A percentile compares a stretch with the other conserved stretches of the same genome.
These are phyloP conservation scores for Hedychridium roseum DNA, from an alignment of 2,888 invertebrate genomes.

Conservation along the genomic window DNA sequence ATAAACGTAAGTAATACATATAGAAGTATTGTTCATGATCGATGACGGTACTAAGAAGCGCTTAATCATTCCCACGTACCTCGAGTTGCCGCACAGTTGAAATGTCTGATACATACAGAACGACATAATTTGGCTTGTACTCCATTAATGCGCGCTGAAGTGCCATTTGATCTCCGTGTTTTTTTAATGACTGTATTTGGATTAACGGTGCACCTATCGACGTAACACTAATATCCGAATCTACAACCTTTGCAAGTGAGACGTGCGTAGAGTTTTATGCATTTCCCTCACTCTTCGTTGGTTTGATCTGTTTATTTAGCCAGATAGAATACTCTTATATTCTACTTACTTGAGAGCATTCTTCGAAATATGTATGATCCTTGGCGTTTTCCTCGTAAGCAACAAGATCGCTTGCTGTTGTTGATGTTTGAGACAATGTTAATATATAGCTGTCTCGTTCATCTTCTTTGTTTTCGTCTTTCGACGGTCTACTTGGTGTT, in stretches of 20 bases:
- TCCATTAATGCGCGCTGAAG: constrained; percentile 75
- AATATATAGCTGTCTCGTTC: constrained; percentile 73
- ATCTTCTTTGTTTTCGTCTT: constrained; percentile 61
- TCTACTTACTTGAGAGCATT: constrained; percentile 51
- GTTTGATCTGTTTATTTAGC: neutral
- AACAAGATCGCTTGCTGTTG: constrained; percentile 19
- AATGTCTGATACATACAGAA: constrained; percentile 91
- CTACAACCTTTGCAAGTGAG: constrained; percentile 66
- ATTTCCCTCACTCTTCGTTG: constrained; percentile 18
- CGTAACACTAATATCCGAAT: constrained; percentile 73
- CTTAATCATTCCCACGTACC: constrained; percentile 61
- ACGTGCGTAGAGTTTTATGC: constrained; percentile 19
- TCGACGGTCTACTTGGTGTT: constrained; percentile 21
- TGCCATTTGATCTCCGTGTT: constrained; percentile 75
- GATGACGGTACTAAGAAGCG: neutral
- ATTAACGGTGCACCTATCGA: constrained; percentile 73
- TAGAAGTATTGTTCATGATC: neutral
- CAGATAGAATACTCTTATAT: neutral
- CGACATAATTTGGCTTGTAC: constrained; percentile 80
- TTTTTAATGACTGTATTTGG: constrained; percentile 81
- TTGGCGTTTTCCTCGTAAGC: constrained; percentile 18
- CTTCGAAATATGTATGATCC: constrained; percentile 43
- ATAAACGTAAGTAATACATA: constrained; percentile 9
- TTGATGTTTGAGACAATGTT: constrained; percentile 71
- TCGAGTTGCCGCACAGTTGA: constrained; percentile 90